Evolutionary conservation across 1,140 invertebrate species (phyloP), one percentile per base, ranked within the genome.

Genomic region (Drosophila bifasciata): DNA sequence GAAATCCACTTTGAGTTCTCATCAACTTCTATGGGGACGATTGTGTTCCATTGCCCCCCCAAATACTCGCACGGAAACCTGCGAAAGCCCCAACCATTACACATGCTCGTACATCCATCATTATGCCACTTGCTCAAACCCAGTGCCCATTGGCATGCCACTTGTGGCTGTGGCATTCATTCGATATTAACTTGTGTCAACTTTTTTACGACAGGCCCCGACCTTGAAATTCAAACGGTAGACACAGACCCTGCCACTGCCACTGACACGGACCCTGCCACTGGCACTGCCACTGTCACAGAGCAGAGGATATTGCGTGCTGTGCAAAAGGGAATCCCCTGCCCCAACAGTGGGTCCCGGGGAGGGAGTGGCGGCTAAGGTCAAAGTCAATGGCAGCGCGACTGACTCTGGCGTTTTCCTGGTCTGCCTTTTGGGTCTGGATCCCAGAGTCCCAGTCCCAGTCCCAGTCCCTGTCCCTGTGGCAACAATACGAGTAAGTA

Each of bases 401-500:
- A 45, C 44, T 45, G 44, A 45, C 44, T 45, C 44, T 45, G 64
- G 49, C 45, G 50, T 50, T 72, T 72, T 48, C 28, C 68, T 51
- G 68, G 57, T 52, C 36, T 62, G 61, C 36, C 49, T 60, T 60
- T 25, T 48, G 53, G 9, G 21, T 19, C 15, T 45, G 21, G 19
- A 13, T 19, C 17, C 11, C 17, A 25, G 15, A 5, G 15, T 23
- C 43, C 13, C 1, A 28, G 4, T 11, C 44, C 7, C 28, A 45
- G 53, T 1, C 13, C 44, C 9, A n/a, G 15, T 0, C 46, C 48
- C 48, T 36, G 58, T 17, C 49, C 16, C 48, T 15, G 48, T 67
- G 36, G 49, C 57, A 85, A 80, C 78, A 80, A 80, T 81, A 16
- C 51, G 48, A 16, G 52, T 73, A 85, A 85, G 80, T 86, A 86